Conservation (phyloP, 2,888 invertebrate genomes). For the Amblyjoppa fuscipennis region DNA sequence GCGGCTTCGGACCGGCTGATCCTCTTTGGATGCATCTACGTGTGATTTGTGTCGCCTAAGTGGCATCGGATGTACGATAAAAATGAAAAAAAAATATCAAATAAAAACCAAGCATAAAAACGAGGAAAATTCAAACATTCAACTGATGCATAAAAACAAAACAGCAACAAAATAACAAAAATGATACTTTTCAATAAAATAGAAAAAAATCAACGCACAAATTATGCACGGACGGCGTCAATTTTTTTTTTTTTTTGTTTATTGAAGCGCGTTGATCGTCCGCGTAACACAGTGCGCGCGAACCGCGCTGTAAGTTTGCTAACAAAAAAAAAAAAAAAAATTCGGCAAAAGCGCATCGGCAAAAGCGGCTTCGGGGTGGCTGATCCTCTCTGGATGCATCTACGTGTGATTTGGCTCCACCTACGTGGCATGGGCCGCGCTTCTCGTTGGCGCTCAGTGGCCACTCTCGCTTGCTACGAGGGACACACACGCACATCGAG, state of each 20-base stretch:
- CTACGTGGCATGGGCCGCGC: constrained; percentile 73
- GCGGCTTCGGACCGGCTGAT: constrained; percentile 49
- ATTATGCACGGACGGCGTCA: neutral
- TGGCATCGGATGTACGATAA: no score
- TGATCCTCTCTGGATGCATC: constrained; percentile 63
- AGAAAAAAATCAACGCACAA: neutral
- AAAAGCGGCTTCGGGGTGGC: constrained; percentile 32
- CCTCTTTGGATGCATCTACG: constrained; percentile 60
- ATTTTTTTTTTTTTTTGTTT: neutral
- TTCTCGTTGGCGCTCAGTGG: constrained; percentile 75
- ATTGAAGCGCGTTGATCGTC: neutral
- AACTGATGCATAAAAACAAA: neutral
- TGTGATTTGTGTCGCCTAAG: constrained; percentile 74
- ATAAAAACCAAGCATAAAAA: no score
- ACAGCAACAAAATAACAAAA: neutral
- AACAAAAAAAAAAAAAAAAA: neutral
- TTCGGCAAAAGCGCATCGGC: neutral
- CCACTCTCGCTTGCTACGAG: constrained; percentile 18
- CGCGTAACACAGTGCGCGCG: neutral
- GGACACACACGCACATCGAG: constrained; percentile 48
- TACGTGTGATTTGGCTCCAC: constrained; percentile 73
- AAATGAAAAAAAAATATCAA: no score
- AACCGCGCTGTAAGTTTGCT: neutral
- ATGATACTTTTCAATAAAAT: neutral
- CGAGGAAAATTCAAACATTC: neutral